Percentiles rank a stretch among this genome's conserved stretches.
phyloP scores from a whole-genome alignment of 64 coral and sea anemone species.

The Astreopora myriophthalma region DNA sequence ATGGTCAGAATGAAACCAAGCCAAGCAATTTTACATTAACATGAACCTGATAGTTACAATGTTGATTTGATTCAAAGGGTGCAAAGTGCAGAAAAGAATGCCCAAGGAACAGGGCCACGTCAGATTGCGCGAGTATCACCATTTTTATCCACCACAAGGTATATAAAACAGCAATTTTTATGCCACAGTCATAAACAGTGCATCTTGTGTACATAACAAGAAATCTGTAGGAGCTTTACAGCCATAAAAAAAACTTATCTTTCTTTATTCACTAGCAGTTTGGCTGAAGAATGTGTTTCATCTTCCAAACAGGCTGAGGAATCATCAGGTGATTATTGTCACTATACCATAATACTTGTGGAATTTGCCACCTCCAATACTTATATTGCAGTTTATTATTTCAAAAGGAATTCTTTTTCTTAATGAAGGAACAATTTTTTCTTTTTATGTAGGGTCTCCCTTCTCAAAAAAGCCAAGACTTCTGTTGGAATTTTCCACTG shows the following conservation, averaged over 20 bases:
- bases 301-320: not conserved
- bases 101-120: not conserved
- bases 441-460: not conserved
- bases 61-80: not conserved
- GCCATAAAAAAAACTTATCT: not conserved
- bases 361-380: not conserved
- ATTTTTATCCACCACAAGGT: not conserved
- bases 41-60: too few relatives aligned
- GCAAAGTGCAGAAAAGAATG: not conserved
- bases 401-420: too few relatives aligned
- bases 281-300: not conserved
- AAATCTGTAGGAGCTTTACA: not conserved
- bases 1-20: too few relatives aligned
- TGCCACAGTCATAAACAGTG: not conserved
- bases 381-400: not conserved
- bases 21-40: too few relatives aligned
- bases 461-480: constrained; percentile 11
- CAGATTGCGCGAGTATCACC: constrained; percentile 37
- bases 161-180: not conserved
- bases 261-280: not conserved
- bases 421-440: too few relatives aligned
- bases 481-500: not conserved
- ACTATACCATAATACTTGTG: not conserved
- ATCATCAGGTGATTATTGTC: not conserved
- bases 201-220: not conserved